Evolutionary conservation across 2,113 vertebrate genomes (phyloP).

Genomic region (Conger conger): DNA sequence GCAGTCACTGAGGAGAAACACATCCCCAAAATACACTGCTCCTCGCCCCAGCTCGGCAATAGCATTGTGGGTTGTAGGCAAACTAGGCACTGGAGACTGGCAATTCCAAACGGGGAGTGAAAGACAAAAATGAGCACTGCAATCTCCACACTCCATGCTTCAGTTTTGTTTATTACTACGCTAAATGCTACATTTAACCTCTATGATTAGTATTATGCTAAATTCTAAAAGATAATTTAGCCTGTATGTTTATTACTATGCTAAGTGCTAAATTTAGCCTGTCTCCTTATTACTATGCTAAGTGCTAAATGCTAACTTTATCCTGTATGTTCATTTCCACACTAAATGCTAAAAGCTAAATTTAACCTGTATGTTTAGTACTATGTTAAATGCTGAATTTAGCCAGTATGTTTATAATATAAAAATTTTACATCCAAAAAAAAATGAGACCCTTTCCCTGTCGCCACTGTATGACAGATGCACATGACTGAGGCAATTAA

Average conservation of each 20-base stretch:
- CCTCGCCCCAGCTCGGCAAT: background rate
- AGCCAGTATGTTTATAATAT: too few relatives aligned
- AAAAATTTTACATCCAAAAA: background rate
- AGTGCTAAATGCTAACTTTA: too few relatives aligned
- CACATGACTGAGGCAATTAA: background rate
- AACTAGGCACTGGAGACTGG: too few relatives aligned
- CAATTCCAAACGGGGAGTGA: too few relatives aligned
- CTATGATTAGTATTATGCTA: background rate
- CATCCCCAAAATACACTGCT: too few relatives aligned
- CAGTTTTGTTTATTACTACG: background rate
- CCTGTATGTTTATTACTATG: background rate
- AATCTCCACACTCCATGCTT: background rate
- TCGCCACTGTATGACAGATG: background rate
- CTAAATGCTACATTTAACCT: background rate
- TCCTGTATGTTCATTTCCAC: too few relatives aligned
- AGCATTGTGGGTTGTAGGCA: background rate
- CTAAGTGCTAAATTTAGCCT: background rate
- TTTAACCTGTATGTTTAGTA: background rate
- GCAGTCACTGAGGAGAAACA: slow-evolving; percentile 19
- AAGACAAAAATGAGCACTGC: background rate
- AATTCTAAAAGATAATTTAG: background rate
- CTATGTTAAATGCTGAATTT: background rate
- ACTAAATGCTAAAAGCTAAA: background rate
- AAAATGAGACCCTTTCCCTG: background rate
- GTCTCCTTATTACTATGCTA: too few relatives aligned